These are phyloP conservation scores for Epinotia nisella DNA, from an alignment of 2,888 invertebrate species.

Conservation along the genomic window DNA sequence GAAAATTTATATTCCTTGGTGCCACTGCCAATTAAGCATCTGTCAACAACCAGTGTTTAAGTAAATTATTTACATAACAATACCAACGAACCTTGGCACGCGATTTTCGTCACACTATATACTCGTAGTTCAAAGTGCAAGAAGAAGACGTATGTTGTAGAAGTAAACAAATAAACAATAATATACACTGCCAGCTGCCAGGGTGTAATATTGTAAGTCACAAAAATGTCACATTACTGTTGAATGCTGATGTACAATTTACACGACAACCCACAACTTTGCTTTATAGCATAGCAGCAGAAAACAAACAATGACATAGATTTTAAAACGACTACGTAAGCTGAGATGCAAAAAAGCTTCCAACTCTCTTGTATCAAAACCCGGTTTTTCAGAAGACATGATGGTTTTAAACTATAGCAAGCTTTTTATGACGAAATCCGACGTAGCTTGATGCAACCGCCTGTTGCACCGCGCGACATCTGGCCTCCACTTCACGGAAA, in stretches of 20 bases:
- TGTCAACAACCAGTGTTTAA: background rate
- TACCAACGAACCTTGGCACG: background rate
- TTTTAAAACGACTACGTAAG: slow-evolving; percentile 1
- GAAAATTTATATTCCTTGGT: no score
- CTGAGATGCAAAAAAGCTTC: slow-evolving; percentile 14
- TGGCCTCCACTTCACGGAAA: slow-evolving; percentile 36
- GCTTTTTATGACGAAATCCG: slow-evolving; percentile 17
- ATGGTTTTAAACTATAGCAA: background rate
- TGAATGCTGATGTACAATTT: background rate
- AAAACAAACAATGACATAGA: slow-evolving; percentile 11
- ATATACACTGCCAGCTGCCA: background rate
- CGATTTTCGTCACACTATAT: background rate
- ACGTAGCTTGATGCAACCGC: slow-evolving; percentile 24
- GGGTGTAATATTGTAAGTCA: background rate
- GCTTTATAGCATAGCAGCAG: slow-evolving; percentile 8
- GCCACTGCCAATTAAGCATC: background rate
- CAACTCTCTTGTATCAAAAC: slow-evolving; percentile 1
- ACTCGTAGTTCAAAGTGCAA: background rate
- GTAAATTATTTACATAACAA: background rate
- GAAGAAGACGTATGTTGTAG: no score
- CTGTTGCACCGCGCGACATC: slow-evolving; percentile 36
- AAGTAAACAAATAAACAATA: background rate
- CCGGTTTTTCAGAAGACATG: slow-evolving; percentile 5
- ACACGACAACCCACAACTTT: background rate
- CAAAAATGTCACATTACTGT: background rate